phyloP scores from a whole-genome alignment of 2,113 vertebrate species.

The Sturnira hondurensis region DNA sequence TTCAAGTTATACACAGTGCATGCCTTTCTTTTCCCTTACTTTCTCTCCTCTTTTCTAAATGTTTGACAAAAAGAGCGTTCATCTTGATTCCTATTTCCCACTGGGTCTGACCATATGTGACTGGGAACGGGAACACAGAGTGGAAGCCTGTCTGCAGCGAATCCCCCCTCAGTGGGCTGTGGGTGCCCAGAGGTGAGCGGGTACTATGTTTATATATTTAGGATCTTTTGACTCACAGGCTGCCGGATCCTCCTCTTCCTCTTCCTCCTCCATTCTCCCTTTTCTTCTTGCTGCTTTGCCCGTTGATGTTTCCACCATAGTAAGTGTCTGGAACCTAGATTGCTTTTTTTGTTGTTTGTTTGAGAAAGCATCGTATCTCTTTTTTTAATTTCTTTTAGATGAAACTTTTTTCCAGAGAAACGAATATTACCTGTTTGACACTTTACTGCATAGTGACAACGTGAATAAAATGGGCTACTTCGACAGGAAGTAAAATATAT shows the following conservation, averaged over 20 bases:
- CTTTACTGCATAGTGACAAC: background rate
- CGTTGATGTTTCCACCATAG: background rate
- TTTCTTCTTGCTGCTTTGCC: background rate
- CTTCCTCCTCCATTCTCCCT: background rate
- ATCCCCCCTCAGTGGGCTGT: background rate
- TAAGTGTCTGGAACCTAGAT: background rate
- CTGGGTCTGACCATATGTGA: background rate
- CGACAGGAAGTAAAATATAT: slow-evolving; percentile 1
- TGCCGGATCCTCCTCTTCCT: background rate
- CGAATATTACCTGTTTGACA: slow-evolving; percentile 21
- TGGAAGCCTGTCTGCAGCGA: background rate
- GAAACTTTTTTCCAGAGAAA: slow-evolving; percentile 14
- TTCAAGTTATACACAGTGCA: background rate
- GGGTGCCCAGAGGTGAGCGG: background rate
- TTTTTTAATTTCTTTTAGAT: slow-evolving; percentile 28
- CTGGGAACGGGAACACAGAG: background rate
- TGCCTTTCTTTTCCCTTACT: background rate
- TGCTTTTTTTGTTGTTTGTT: background rate
- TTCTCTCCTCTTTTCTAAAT: background rate
- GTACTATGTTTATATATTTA: background rate
- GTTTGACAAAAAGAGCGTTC: background rate
- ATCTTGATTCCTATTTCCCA: slow-evolving; percentile 19
- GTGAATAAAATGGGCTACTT: slow-evolving; percentile 29
- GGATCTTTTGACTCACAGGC: background rate
- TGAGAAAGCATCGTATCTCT: background rate